These are phyloP conservation scores for Drosophila longiperda DNA, from an alignment of 2,888 invertebrate species.

Conservation along the genomic window DNA sequence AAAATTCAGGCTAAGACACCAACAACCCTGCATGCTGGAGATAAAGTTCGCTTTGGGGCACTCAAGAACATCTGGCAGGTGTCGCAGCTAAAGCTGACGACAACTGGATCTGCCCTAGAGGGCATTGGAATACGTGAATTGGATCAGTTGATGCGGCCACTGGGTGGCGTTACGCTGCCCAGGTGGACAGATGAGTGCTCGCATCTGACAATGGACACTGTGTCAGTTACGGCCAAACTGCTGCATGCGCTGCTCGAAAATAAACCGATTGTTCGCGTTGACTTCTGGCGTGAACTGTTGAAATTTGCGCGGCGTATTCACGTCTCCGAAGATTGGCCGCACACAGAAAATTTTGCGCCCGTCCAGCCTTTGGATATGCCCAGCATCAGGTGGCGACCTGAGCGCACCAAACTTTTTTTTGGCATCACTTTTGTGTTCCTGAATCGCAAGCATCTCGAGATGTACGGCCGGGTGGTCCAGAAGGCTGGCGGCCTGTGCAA, in stretches of 20 bases:
- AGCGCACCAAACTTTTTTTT: constrained; percentile 88
- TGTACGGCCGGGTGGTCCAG: constrained; percentile 86
- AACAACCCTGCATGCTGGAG: constrained; percentile 86
- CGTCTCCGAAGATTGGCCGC: constrained; percentile 85
- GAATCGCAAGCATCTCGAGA: constrained; percentile 87
- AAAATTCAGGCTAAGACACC: constrained; percentile 85
- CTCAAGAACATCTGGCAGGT: constrained; percentile 88
- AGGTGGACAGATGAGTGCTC: constrained; percentile 88
- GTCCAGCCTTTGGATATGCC: constrained; percentile 45
- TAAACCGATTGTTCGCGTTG: constrained; percentile 89
- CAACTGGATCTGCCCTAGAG: constrained; percentile 89
- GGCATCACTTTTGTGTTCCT: constrained; percentile 90
- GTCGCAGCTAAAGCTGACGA: constrained; percentile 86
- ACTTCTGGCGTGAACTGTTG: constrained; percentile 88
- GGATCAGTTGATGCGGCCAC: constrained; percentile 85
- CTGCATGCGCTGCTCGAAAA: constrained; percentile 90
- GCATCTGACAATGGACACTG: constrained; percentile 89
- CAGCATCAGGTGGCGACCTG: constrained; percentile 86
- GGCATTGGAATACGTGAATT: constrained; percentile 86
- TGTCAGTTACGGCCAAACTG: constrained; percentile 90
- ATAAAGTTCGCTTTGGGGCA: constrained; percentile 90
- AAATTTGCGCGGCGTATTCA: constrained; percentile 83
- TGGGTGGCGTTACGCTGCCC: constrained; percentile 87
- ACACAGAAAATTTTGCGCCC: constrained; percentile 87
- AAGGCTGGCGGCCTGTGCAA: constrained; percentile 86